phyloP scores from a whole-genome alignment of 2,888 invertebrate genomes.

The Rhimphoctona megacephalus region DNA sequence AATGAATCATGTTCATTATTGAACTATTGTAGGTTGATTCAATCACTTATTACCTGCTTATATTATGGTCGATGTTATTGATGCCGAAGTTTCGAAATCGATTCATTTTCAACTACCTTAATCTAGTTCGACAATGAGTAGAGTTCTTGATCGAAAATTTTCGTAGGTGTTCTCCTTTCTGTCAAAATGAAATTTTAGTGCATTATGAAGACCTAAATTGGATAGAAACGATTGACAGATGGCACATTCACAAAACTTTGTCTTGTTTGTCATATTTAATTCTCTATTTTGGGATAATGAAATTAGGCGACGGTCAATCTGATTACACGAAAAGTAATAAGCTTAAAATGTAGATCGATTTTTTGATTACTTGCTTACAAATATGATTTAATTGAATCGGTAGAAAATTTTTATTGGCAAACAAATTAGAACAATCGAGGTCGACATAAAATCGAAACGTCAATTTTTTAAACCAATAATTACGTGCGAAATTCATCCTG shows the following conservation, averaged over 20 bases:
- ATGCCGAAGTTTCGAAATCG: neutral
- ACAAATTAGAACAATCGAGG: neutral
- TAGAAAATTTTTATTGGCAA: neutral
- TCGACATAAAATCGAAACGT: neutral
- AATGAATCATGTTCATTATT: constrained; percentile 1
- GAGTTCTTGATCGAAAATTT: too few species aligned
- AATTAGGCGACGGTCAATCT: neutral
- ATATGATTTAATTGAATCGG: neutral
- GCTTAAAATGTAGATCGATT: neutral
- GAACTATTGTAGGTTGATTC: neutral
- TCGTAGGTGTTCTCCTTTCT: neutral
- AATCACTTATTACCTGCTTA: neutral
- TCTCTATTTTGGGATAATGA: neutral
- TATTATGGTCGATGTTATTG: neutral
- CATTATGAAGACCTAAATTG: neutral
- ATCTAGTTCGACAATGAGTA: too few species aligned
- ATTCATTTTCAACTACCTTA: neutral
- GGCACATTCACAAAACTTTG: neutral
- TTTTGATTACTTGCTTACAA: neutral
- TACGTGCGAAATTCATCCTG: neutral
- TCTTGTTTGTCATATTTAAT: neutral
- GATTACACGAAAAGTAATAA: neutral
- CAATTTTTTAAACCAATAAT: neutral
- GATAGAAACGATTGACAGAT: neutral
- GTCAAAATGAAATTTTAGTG: neutral